Conservation (phyloP, 1,140 invertebrate species). For the Lepidurus apus region DNA sequence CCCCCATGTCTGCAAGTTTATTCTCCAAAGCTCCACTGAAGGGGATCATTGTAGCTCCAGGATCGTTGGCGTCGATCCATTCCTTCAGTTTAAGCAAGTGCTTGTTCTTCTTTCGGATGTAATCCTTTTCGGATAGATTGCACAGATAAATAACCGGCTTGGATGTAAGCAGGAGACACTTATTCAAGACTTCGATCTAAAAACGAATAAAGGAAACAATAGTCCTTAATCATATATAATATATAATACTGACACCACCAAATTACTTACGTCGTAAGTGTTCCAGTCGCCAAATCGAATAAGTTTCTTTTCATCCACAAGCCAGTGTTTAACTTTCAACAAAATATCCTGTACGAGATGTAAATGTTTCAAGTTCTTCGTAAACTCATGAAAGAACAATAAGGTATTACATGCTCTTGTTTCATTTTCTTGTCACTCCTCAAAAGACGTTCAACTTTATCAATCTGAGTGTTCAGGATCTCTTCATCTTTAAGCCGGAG, state of each 20-base stretch:
- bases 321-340: slow-evolving; percentile 73
- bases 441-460: slow-evolving; percentile 81
- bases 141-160: slow-evolving; percentile 97
- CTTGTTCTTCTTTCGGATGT: slow-evolving; percentile 98
- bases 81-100: slow-evolving; percentile 98
- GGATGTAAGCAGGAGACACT: slow-evolving; percentile 94
- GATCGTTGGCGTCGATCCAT: slow-evolving; percentile 97
- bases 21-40: slow-evolving; percentile 91
- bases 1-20: slow-evolving; percentile 81
- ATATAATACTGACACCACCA: background rate
- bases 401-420: slow-evolving; percentile 81
- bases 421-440: slow-evolving; percentile 94
- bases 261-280: slow-evolving; percentile 73
- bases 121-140: slow-evolving; percentile 97
- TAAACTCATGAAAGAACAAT: slow-evolving; percentile 15
- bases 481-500: slow-evolving; percentile 91
- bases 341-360: slow-evolving; percentile 66
- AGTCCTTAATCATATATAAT: background rate
- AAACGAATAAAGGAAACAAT: slow-evolving; percentile 44
- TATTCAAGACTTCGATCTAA: slow-evolving; percentile 95
- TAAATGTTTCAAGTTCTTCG: background rate
- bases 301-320: slow-evolving; percentile 87
- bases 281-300: slow-evolving; percentile 90
- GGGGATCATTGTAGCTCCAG: slow-evolving; percentile 84
- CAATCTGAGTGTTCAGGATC: slow-evolving; percentile 67